phyloP scores from a whole-genome alignment of 2,113 vertebrate genomes.

The Neolamprologus devosi region DNA sequence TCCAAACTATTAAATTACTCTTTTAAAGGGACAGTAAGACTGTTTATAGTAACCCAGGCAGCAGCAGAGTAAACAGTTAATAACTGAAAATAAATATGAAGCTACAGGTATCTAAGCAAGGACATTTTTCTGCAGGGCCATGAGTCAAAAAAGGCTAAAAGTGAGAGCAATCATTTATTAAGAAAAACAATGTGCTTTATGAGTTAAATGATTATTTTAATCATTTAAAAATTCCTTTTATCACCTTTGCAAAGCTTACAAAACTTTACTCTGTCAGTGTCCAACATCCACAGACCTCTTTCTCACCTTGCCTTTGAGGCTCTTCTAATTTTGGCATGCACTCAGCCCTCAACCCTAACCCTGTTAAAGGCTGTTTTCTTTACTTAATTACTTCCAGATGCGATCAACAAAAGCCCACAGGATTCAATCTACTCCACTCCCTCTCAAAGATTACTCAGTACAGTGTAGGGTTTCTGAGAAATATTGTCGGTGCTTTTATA shows the following conservation, averaged over 20 bases:
- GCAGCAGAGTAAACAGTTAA: neutral
- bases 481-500: neutral
- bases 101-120: neutral
- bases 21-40: neutral
- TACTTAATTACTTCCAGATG: slow-evolving; percentile 52
- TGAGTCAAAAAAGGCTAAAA: neutral
- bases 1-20: neutral
- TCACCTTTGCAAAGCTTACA: neutral
- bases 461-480: neutral
- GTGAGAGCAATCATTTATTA: neutral
- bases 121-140: neutral
- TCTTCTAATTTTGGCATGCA: neutral
- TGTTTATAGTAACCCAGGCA: neutral
- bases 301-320: neutral
- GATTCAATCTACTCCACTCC: neutral
- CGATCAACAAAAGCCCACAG: neutral
- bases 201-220: neutral
- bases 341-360: neutral
- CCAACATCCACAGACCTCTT: neutral
- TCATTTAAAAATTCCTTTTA: neutral
- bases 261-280: neutral
- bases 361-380: neutral
- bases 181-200: neutral
- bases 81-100: neutral
- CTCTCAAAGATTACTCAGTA: neutral